phyloP scores from a whole-genome alignment of 2,113 vertebrate genomes.

The Pandion haliaetus region DNA sequence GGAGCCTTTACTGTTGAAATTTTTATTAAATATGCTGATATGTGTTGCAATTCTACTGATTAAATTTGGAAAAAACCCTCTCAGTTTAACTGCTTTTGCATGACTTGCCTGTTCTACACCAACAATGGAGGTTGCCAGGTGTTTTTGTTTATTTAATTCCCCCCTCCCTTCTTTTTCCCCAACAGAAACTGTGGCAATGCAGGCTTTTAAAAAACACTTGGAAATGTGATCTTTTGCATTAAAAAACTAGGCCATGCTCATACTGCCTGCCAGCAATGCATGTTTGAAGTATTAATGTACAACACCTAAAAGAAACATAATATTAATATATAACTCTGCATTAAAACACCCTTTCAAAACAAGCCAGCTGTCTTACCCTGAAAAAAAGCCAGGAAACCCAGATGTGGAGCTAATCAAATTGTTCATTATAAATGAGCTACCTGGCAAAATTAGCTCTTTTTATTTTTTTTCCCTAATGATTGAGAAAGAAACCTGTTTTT shows the following conservation, averaged over 20 bases:
- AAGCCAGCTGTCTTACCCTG: slow-evolving; percentile 21
- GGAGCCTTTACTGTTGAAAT: background rate
- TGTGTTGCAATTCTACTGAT: background rate
- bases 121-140: slow-evolving; percentile 3
- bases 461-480: background rate
- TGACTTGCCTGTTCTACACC: background rate
- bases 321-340: slow-evolving; percentile 2
- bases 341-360: slow-evolving; percentile 49
- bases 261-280: slow-evolving; percentile 3
- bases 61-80: background rate
- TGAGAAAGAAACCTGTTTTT: background rate
- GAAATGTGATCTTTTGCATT: slow-evolving; percentile 29
- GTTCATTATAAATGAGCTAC: slow-evolving; percentile 30
- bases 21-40: background rate
- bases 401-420: slow-evolving; percentile 20
- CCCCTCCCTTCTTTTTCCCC: background rate
- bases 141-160: slow-evolving; percentile 39
- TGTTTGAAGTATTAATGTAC: slow-evolving; percentile 33
- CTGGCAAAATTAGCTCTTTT: background rate
- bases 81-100: background rate
- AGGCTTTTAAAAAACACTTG: slow-evolving; percentile 22
- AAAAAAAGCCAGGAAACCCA: slow-evolving; percentile 23
- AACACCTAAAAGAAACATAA: slow-evolving; percentile 41
- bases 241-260: background rate
- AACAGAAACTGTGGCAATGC: background rate